Evolutionary conservation across 2,113 vertebrate genomes (phyloP).

Genomic region (Ceyx cyanopectus): DNA sequence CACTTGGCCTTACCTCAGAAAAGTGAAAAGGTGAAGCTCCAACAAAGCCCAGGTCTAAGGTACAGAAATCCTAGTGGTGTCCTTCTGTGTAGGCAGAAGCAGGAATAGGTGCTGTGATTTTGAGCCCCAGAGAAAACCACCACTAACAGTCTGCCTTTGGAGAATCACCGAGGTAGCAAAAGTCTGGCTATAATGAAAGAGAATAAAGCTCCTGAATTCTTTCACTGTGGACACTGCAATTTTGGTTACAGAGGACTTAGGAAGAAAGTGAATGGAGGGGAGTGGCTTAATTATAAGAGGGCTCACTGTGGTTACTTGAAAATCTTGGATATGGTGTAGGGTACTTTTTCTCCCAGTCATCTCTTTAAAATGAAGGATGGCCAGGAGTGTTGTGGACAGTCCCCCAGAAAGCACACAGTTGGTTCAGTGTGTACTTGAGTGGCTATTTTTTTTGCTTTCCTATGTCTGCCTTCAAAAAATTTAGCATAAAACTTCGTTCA

Average conservation of each 20-base stretch:
- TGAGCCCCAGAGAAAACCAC: background rate
- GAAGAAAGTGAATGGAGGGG: constrained; percentile 24
- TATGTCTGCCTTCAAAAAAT: background rate
- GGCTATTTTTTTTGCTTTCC: background rate
- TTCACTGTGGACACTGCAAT: constrained; percentile 22
- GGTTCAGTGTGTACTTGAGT: background rate
- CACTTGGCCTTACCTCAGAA: background rate
- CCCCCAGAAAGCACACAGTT: background rate
- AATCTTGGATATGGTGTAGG: background rate
- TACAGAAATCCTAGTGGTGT: background rate
- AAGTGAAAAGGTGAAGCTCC: background rate
- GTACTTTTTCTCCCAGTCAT: background rate
- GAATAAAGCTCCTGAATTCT: background rate
- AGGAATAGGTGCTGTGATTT: constrained; percentile 2
- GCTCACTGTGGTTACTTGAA: constrained; percentile 2
- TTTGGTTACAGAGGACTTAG: constrained; percentile 30
- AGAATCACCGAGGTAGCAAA: background rate
- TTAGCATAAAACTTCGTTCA: background rate
- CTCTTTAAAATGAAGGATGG: background rate
- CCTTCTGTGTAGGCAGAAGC: too few relatives aligned
- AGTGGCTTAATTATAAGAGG: constrained; percentile 46
- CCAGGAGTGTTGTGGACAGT: background rate
- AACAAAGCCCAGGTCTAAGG: background rate
- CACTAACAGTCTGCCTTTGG: background rate
- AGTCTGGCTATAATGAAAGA: constrained; percentile 38